Evolutionary conservation across 2,888 invertebrate species (phyloP).

Genomic region (Drosophila atripex): DNA sequence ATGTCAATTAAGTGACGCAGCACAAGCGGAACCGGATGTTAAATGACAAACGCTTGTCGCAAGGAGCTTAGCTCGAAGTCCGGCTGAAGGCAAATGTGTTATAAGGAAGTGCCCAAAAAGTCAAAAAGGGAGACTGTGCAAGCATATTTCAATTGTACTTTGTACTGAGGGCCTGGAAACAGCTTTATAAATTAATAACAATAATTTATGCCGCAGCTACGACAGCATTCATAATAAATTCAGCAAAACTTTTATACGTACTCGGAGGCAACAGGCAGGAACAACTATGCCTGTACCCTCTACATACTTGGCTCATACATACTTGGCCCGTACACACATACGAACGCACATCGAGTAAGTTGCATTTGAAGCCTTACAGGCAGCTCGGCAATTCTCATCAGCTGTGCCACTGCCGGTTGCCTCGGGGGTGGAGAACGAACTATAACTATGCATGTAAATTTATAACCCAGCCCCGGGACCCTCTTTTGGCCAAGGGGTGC

Average conservation of each 20-base stretch:
- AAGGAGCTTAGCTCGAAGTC: conserved; percentile 13
- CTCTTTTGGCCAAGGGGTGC: conserved; percentile 4
- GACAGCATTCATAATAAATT: conserved; percentile 68
- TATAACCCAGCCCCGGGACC: conserved; percentile 49
- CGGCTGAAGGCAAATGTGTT: conserved; percentile 2
- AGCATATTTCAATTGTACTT: conserved; percentile 55
- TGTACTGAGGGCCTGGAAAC: conserved; percentile 36
- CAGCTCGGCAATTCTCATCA: conserved; percentile 61
- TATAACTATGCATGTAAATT: conserved; percentile 65
- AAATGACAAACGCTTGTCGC: conserved; percentile 19
- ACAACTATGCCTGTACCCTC: conserved; percentile 30
- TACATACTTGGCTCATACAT: neutral
- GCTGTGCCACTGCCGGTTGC: conserved; percentile 44
- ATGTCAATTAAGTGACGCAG: conserved; percentile 26
- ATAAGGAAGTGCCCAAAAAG: conserved; percentile 13
- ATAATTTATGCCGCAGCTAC: conserved; percentile 70
- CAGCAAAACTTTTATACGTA: conserved; percentile 62
- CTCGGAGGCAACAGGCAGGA: conserved; percentile 56
- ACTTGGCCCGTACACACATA: neutral
- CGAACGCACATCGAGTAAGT: conserved; percentile 32
- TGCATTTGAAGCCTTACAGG: conserved; percentile 52
- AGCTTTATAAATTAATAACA: conserved; percentile 73
- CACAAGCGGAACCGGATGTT: conserved; percentile 18
- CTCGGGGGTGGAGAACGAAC: conserved; percentile 19
- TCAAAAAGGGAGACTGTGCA: conserved; percentile 11